Conservation (phyloP, 2,113 vertebrate species). For the Gopherus evgoodei region DNA sequence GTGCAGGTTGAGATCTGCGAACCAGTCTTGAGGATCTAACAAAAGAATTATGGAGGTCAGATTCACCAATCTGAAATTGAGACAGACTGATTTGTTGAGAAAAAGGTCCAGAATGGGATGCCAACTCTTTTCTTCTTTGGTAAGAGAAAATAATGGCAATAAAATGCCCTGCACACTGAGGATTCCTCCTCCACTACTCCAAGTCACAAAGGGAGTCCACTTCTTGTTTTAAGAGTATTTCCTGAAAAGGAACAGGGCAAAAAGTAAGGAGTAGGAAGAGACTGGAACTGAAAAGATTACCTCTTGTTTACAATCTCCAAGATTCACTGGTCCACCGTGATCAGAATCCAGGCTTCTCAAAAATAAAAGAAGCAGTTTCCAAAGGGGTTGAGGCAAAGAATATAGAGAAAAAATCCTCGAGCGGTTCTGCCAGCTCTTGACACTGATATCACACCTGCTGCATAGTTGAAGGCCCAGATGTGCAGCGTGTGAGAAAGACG, state of each 20-base stretch:
- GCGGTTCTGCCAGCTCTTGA: neutral
- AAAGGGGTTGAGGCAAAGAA: neutral
- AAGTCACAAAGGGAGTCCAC: neutral
- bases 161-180: neutral
- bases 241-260: neutral
- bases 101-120: neutral
- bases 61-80: neutral
- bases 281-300: neutral
- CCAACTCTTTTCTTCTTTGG: neutral
- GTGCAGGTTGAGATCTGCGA: neutral
- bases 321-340: neutral
- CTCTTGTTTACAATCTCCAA: neutral
- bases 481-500: neutral
- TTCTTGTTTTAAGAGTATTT: neutral
- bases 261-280: neutral
- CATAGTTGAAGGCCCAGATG: neutral
- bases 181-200: neutral
- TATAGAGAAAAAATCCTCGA: neutral
- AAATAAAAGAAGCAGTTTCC: neutral
- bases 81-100: neutral
- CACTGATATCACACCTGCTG: neutral
- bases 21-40: neutral
- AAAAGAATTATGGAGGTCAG: neutral
- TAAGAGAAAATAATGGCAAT: neutral
- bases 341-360: neutral